Percentiles rank a stretch among this genome's conserved stretches.
Evolutionary conservation across 1,140 invertebrate genomes (phyloP).

Genomic region (Gonatopus flavifemur): DNA sequence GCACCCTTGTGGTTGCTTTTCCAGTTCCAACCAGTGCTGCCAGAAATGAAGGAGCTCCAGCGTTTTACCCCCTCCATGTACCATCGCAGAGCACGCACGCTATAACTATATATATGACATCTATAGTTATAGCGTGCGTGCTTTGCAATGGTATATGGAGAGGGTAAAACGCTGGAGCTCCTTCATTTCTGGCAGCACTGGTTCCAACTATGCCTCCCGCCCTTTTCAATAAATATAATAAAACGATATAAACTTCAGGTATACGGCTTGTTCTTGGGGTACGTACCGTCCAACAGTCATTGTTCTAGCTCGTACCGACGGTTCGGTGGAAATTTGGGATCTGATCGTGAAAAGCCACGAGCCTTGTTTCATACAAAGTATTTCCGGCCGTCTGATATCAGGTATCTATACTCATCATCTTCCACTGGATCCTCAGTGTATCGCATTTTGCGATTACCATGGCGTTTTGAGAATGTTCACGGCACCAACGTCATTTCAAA

Average conservation of each 20-base stretch:
- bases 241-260: constrained; percentile 33
- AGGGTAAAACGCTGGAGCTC: too few species aligned
- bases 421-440: constrained; percentile 34
- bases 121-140: too few species aligned
- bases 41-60: too few species aligned
- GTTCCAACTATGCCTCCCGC: too few species aligned
- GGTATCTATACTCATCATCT: constrained; percentile 43
- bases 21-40: too few species aligned
- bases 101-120: too few species aligned
- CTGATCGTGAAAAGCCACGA: constrained; percentile 53
- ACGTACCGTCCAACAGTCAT: constrained; percentile 54
- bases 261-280: constrained; percentile 62
- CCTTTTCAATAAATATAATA: constrained; percentile 1
- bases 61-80: too few species aligned
- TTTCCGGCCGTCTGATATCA: constrained; percentile 47
- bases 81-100: too few species aligned
- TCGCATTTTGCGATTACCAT: constrained; percentile 59
- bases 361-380: constrained; percentile 36
- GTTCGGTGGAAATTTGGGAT: constrained; percentile 64
- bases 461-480: constrained; percentile 64
- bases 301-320: constrained; percentile 57
- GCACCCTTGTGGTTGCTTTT: too few species aligned
- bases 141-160: too few species aligned
- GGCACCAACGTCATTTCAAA: constrained; percentile 55
- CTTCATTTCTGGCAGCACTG: too few species aligned